Evolutionary conservation across 2,797 vertebrate species (phyloP), one percentile per base, ranked within the genome.

Genomic region (Mionectes olivaceus): DNA sequence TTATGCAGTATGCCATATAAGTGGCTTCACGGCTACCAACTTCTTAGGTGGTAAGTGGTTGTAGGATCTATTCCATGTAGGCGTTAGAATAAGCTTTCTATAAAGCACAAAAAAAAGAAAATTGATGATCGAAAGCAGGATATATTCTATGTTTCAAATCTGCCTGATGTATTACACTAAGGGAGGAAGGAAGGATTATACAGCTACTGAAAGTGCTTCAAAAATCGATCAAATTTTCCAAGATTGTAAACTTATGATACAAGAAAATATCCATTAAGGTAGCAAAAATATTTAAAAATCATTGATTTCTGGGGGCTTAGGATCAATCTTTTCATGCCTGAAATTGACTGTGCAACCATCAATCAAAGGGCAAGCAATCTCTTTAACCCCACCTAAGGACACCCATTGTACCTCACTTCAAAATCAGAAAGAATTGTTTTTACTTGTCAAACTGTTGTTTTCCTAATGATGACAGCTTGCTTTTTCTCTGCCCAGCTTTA

Each of bases 401-500:
- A 82, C 49, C 9, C 91, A 57, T 81, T 71, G 30, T 22, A 81
- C 18, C 23, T 57, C 0, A 1, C 50, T 68, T 87, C 49, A 59
- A 88, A 78, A 92, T 55, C n/a, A 68, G 30, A 76, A 82, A 67
- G 76, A 83, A 89, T 18, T 74, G 64, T 1, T 83, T 88, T 89
- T 41, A 63, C 33, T 47, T 4, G 11, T 65, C 65, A 87, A 46
- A 39, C 52, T 75, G 85, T 15, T 16, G 1, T 37, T 60, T 77
- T 55, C 56, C 53, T 89, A 67, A 84, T 44, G 82, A 83, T 77
- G 87, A 85, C 53, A 87, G 22, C 60, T 59, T 80, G 30, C 68
- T 63, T 76, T 55, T 60, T 73, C 64, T 74, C 35, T 79, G 44
- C 32, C 17, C 52, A 41, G 41, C 41, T 87, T 65, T 65, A 82